Base-by-base conservation (phyloP, 2,888 invertebrate genomes). In the Tupiocoris notatus region DNA sequence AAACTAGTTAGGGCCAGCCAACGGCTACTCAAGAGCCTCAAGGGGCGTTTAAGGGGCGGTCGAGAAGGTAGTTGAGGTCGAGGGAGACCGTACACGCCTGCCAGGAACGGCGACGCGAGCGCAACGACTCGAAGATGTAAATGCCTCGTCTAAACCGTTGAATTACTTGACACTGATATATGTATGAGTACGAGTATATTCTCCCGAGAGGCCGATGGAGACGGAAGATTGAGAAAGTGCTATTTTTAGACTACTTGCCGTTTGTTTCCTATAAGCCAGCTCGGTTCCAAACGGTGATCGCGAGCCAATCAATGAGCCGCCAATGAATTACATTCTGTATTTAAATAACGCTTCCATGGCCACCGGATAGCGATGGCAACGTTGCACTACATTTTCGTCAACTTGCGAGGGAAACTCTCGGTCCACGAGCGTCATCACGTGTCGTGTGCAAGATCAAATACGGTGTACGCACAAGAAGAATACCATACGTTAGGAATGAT, bases 21-120 rank as follows among this genome's bases (percentile, higher is more conserved):
- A 12, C 39, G 39, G 39, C 39, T 12, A 12, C 39, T 39, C 39
- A 12, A 39, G 39, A 39, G n/a, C n/a, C n/a, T n/a, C n/a, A n/a
- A n/a, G n/a, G n/a, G n/a, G n/a, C n/a, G n/a, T n/a, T n/a, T n/a
- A n/a, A n/a, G 39, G 39, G 39, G 39, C 6, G 12, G 39, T 25
- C 9, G 21, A 64, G 64, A n/a, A 2, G 57, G 24, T 12, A 20
- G 83, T 86, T 79, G 61, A 76, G 76, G 76, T 62, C 39, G 63
- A 3, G 39, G 39, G 39, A 39, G 3, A 39, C 6, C 39, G 6
- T 39, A 12, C 39, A 12, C 6, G 6, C 39, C 39, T 39, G 39
- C 39, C 39, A 39, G 39, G 39, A 39, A 39, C 39, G 39, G 39
- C 39, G 12, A 39, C 39, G 39, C 39, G 39, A 71, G 20, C 22